These are phyloP conservation scores for Electrophaes corylata DNA, from an alignment of 2,888 invertebrate species.

Conservation along the genomic window DNA sequence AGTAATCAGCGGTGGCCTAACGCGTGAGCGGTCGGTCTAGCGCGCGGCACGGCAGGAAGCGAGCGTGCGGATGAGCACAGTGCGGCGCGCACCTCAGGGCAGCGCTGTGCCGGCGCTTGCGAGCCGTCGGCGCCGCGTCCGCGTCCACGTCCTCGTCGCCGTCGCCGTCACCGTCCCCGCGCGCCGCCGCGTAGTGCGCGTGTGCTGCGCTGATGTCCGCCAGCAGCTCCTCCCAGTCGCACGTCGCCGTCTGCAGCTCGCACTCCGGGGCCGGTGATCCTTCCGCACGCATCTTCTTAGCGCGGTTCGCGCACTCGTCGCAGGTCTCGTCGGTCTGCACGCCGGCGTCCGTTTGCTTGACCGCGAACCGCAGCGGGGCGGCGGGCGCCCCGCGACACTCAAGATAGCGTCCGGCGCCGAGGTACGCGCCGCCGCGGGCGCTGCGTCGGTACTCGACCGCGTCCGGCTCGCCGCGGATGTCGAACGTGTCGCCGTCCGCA, in stretches of 20 bases:
- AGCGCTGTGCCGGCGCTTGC: constrained; percentile 84
- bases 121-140: constrained; percentile 45
- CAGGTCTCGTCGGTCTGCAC: constrained; percentile 69
- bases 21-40: constrained; percentile 78
- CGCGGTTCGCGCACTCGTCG: constrained; percentile 67
- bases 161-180: constrained; percentile 33
- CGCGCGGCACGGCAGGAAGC: constrained; percentile 80
- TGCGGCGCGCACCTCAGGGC: constrained; percentile 62
- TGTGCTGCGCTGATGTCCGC: constrained; percentile 84
- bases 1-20: constrained; percentile 43
- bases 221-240: constrained; percentile 86
- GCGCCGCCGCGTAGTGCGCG: constrained; percentile 71
- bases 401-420: constrained; percentile 81
- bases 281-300: constrained; percentile 73
- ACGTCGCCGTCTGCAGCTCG: constrained; percentile 61
- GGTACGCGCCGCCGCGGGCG: constrained; percentile 85
- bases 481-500: constrained; percentile 90
- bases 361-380: constrained; percentile 87
- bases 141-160: constrained; percentile 39
- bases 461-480: constrained; percentile 86
- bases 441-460: constrained; percentile 87
- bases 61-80: constrained; percentile 74
- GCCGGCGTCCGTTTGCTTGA: constrained; percentile 64
- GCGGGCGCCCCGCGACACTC: constrained; percentile 79
- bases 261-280: constrained; percentile 47